Percentiles rank a stretch among this genome's conserved stretches.
Evolutionary conservation across 2,113 vertebrate species (phyloP).

Genomic region (Pelmatolapia mariae): DNA sequence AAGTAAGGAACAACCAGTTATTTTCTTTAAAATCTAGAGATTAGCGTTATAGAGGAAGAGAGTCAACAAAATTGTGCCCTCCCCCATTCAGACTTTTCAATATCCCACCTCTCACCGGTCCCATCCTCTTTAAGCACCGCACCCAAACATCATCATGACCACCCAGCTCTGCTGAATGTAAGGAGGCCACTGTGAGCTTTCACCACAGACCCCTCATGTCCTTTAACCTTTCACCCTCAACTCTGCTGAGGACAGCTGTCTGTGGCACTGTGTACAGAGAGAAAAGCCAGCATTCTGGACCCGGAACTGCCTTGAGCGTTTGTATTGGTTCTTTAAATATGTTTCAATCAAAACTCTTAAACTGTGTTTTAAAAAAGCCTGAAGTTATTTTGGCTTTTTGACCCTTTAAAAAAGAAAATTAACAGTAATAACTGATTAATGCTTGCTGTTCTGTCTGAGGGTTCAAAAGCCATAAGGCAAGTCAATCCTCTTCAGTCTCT

Average conservation of each 20-base stretch:
- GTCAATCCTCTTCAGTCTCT: neutral
- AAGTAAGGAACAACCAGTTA: neutral
- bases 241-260: constrained; percentile 42
- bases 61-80: neutral
- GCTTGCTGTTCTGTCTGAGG: neutral
- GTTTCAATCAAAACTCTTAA: neutral
- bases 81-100: neutral
- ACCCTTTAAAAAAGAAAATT: neutral
- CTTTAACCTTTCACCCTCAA: constrained; percentile 62
- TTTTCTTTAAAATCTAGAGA: constrained; percentile 22
- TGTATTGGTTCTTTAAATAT: neutral
- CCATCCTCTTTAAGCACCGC: neutral
- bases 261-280: neutral
- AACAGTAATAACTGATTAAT: neutral
- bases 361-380: neutral
- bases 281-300: neutral
- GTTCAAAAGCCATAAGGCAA: neutral
- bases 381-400: neutral
- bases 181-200: constrained; percentile 45
- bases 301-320: neutral
- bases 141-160: constrained; percentile 12
- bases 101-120: neutral
- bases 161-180: constrained; percentile 29
- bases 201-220: constrained; percentile 38
- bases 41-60: neutral